These are phyloP conservation scores for Sakesphorus luctuosus DNA, from an alignment of 2,113 vertebrate genomes.

Conservation along the genomic window DNA sequence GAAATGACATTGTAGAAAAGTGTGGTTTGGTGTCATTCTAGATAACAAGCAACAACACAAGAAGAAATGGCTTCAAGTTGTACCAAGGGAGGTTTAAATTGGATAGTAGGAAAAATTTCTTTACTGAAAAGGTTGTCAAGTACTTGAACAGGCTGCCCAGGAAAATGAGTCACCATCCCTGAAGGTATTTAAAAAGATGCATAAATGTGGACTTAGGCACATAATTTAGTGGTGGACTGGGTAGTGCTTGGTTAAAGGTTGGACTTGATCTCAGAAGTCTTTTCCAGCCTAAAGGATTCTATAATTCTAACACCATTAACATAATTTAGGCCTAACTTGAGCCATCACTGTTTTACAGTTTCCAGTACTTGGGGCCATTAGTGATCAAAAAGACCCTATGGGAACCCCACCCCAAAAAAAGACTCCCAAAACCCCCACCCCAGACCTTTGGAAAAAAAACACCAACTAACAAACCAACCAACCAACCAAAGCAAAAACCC, in stretches of 20 bases:
- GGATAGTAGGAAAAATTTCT: not conserved
- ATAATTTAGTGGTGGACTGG: not conserved
- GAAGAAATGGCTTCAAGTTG: not conserved
- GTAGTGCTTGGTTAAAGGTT: not conserved
- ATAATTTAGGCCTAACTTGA: not conserved
- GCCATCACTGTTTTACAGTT: not conserved
- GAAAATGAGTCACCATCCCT: not conserved
- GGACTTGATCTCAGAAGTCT: not conserved
- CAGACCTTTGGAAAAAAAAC: not conserved
- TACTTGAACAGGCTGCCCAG: not conserved
- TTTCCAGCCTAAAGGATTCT: not conserved
- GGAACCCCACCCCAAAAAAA: no score
- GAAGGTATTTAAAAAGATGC: not conserved
- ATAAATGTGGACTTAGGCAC: not conserved
- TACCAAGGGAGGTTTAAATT: not conserved
- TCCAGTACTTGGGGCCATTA: not conserved
- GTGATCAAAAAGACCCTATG: fast-evolving
- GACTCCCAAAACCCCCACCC: fast-evolving
- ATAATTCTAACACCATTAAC: not conserved
- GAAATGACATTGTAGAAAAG: not conserved
- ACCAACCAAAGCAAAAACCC: not conserved
- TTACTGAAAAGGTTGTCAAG: not conserved
- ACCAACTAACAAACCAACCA: not conserved
- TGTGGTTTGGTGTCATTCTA: fast-evolving
- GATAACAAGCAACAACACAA: not conserved